Evolutionary conservation across 2,113 vertebrate genomes (phyloP), one percentile per base, ranked within the genome.

Genomic region (Psilopsiagon aymara): DNA sequence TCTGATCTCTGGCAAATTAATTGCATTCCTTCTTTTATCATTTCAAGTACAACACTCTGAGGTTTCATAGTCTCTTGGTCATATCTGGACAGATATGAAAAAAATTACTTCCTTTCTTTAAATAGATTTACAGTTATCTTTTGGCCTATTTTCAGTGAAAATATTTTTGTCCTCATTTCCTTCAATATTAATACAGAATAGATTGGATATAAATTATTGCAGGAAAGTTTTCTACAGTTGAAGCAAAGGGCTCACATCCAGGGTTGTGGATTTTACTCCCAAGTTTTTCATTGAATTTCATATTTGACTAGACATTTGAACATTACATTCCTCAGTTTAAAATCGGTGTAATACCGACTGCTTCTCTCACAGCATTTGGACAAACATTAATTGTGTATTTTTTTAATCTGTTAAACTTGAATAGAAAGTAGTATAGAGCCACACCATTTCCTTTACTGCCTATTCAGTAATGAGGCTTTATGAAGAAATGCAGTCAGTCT

Each of bases 121-220:
- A 97, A 97, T 20, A 97, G 55, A 86, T 23, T 12, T 33, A 59
- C 27, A 78, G 37, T 57, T 44, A 74, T 85, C 75, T 95, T 68
- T 81, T 90, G 57, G 31, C 33, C 25, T 82, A 35, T 82, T 94
- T 92, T 85, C 39, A 79, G 17, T 70, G 80, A 82, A 94, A 46
- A 44, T 37, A 84, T 52, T 79, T 85, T 78, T 88, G 20, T 20
- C 1, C 27, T 57, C 33, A 57, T 86, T 88, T 90, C 27, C 60
- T 89, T 70, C 29, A 68, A 57, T 88, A 37, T 94, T 85, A 92
- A 59, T 85, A 52, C 29, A 81, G 46, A 94, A 74, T 68, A 82
- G 71, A 81, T 35, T 82, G 41, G 84, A 97, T 90, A 88, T 46
- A 95, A 97, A 87, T 94, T 76, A 86, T 57, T 92, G 85, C 51